phyloP scores from a whole-genome alignment of 2,797 vertebrate genomes.

The Sphenodon punctatus region DNA sequence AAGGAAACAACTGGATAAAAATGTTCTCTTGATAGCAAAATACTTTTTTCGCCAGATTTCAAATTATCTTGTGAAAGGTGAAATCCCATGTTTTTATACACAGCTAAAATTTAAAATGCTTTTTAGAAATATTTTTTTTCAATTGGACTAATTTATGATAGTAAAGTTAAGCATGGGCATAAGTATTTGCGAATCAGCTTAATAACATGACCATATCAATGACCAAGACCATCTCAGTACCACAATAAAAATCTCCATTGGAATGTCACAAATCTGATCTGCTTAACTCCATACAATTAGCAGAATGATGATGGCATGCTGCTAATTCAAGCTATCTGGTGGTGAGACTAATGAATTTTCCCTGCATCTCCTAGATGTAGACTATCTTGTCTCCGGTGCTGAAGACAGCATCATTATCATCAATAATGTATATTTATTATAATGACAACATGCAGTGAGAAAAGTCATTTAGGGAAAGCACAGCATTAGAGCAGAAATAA shows the following conservation, averaged over 20 bases:
- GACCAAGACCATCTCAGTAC: not conserved
- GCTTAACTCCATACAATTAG: conserved; percentile 3
- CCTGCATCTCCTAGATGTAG: conserved; percentile 15
- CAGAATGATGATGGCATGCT: not conserved
- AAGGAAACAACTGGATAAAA: not conserved
- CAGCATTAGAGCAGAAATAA: not conserved
- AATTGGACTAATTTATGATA: too few relatives aligned
- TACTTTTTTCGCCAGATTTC: not conserved
- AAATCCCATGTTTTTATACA: rapidly evolving
- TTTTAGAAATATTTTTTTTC: not conserved
- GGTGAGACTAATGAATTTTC: conserved; percentile 32
- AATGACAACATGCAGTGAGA: not conserved
- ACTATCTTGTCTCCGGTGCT: conserved; percentile 2
- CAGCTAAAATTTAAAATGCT: not conserved
- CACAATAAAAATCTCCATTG: not conserved
- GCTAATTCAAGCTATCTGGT: not conserved
- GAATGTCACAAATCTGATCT: not conserved
- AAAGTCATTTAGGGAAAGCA: not conserved
- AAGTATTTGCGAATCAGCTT: too few relatives aligned
- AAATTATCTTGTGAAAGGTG: not conserved
- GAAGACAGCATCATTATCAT: conserved; percentile 26
- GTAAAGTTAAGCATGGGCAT: too few relatives aligned
- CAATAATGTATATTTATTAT: conserved; percentile 29
- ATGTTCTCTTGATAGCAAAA: not conserved
- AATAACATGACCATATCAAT: not conserved